phyloP scores from a whole-genome alignment of 2,888 invertebrate genomes.

The Synergus umbraculus region DNA sequence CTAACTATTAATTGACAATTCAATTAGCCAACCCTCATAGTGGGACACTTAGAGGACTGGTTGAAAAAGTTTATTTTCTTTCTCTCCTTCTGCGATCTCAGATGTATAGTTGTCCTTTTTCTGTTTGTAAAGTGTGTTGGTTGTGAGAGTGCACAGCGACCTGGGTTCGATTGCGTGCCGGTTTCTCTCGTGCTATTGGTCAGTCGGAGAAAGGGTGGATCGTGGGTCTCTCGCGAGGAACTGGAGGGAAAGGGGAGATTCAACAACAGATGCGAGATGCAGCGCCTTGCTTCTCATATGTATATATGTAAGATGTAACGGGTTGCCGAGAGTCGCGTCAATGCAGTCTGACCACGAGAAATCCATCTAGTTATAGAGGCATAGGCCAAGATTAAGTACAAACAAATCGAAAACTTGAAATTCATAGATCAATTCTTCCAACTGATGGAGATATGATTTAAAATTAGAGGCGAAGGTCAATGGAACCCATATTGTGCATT shows the following conservation, averaged over 20 bases:
- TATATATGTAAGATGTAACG: conserved; percentile 61
- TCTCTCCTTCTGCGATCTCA: conserved; percentile 38
- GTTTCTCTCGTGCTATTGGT: conserved; percentile 61
- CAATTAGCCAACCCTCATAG: not conserved
- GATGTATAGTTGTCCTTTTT: not conserved
- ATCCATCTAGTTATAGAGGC: conserved; percentile 1
- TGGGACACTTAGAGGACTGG: conserved; percentile 36
- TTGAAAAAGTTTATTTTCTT: conserved; percentile 56
- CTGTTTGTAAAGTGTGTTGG: conserved; percentile 37
- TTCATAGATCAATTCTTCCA: not conserved
- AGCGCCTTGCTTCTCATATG: conserved; percentile 58
- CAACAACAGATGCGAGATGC: conserved; percentile 69
- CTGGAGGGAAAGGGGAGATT: conserved; percentile 44
- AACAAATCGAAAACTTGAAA: not conserved
- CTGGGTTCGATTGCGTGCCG: conserved; percentile 54
- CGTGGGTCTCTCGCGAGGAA: conserved; percentile 43
- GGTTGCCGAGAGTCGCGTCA: conserved; percentile 58
- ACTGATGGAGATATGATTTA: no score
- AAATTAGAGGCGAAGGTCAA: no score
- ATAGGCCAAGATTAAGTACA: not conserved
- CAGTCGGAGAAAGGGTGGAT: conserved; percentile 74
- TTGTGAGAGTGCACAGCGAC: conserved; percentile 47
- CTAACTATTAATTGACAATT: not conserved
- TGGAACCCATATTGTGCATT: no score
- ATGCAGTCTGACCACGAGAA: conserved; percentile 22